Conservation (phyloP, 2,888 invertebrate species). For the Melanostoma mellinum region DNA sequence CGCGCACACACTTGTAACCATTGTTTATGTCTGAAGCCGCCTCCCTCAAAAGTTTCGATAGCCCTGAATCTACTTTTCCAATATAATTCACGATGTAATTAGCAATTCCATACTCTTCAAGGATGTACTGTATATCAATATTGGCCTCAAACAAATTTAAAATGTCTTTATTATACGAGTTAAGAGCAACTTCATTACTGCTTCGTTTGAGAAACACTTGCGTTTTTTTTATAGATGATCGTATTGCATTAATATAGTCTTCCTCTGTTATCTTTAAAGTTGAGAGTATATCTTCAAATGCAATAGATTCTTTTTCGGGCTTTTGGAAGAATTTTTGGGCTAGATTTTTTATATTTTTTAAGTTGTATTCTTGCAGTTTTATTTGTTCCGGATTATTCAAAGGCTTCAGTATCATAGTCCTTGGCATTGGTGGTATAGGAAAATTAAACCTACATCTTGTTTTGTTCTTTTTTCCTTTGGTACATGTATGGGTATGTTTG, state of each 20-base stretch:
- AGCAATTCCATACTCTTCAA: conserved; percentile 6
- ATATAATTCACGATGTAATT: conserved; percentile 45
- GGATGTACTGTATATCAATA: conserved; percentile 1
- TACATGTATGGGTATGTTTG: conserved; percentile 70
- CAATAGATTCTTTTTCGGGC: neutral
- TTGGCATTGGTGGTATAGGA: conserved; percentile 26
- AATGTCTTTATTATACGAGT: conserved; percentile 12
- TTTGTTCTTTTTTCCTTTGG: conserved; percentile 66
- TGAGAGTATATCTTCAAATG: conserved; percentile 16
- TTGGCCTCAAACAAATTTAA: conserved; percentile 1
- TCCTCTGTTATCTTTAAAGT: conserved; percentile 37
- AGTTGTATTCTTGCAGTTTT: neutral
- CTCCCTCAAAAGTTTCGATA: conserved; percentile 73
- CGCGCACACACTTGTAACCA: conserved; percentile 36
- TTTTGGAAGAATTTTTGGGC: conserved; percentile 3
- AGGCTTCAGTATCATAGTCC: conserved; percentile 10
- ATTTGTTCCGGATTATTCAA: neutral
- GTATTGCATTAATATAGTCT: conserved; percentile 41
- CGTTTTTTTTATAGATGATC: neutral
- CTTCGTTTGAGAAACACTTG: conserved; percentile 69
- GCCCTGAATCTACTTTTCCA: conserved; percentile 72
- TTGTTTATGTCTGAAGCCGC: conserved; percentile 59
- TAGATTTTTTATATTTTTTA: neutral
- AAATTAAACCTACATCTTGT: conserved; percentile 21
- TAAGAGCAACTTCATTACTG: conserved; percentile 50